phyloP scores from a whole-genome alignment of 2,113 vertebrate species.

The Ammodytes marinus region DNA sequence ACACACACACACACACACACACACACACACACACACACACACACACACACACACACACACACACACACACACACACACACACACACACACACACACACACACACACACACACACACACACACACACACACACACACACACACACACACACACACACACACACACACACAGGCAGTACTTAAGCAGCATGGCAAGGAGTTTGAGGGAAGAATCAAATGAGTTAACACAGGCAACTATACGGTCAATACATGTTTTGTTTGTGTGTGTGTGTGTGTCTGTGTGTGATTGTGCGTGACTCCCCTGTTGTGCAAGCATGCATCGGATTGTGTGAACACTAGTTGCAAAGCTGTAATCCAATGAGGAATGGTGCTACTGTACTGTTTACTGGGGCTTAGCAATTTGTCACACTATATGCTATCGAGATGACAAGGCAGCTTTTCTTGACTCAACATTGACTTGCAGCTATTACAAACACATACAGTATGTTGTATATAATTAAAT shows the following conservation, averaged over 20 bases:
- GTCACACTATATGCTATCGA: slow-evolving; percentile 38
- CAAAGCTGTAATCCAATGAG: slow-evolving; percentile 50
- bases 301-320: slow-evolving; percentile 22
- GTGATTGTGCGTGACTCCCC: background rate
- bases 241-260: slow-evolving; percentile 18
- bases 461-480: slow-evolving; percentile 22
- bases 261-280: slow-evolving; percentile 1
- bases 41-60: background rate
- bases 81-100: background rate
- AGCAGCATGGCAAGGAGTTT: slow-evolving; percentile 1
- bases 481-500: background rate
- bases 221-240: background rate
- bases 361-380: slow-evolving; percentile 61
- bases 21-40: background rate
- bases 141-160: background rate
- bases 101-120: background rate
- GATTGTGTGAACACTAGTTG: slow-evolving; percentile 27
- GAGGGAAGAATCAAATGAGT: slow-evolving; percentile 3
- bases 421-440: slow-evolving; percentile 40
- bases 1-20: background rate
- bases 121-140: background rate
- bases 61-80: background rate
- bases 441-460: slow-evolving; percentile 24
- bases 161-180: background rate
- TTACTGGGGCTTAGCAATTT: slow-evolving; percentile 50